Percentiles rank a stretch among this genome's conserved stretches.
phyloP scores from a whole-genome alignment of 2,888 invertebrate species.

The Alitta virens region DNA sequence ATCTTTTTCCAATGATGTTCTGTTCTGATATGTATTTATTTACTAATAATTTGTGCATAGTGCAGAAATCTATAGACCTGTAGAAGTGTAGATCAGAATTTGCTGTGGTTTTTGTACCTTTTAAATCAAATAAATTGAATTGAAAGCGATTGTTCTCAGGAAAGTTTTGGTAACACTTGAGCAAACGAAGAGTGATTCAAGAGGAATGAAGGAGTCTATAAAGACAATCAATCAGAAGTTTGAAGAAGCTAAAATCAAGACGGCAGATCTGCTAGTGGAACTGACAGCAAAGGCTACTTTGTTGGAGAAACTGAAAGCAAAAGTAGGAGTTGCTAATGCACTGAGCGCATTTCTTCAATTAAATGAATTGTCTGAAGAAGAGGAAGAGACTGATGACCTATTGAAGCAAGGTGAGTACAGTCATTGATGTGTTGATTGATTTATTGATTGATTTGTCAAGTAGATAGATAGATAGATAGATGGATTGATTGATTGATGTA shows the following conservation, averaged over 20 bases:
- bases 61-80: too few relatives aligned
- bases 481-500: too few relatives aligned
- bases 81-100: too few relatives aligned
- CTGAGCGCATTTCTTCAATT: conserved; percentile 55
- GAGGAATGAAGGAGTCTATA: conserved; percentile 52
- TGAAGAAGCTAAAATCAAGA: conserved; percentile 45
- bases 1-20: too few relatives aligned
- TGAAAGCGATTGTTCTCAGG: conserved; percentile 32
- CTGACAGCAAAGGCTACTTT: conserved; percentile 51
- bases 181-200: conserved; percentile 51
- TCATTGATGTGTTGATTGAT: too few relatives aligned
- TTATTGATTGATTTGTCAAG: too few relatives aligned
- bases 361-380: conserved; percentile 49
- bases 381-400: conserved; percentile 50
- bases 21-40: too few relatives aligned
- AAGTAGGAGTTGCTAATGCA: conserved; percentile 45
- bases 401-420: conserved; percentile 46
- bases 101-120: too few relatives aligned
- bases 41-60: too few relatives aligned
- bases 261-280: conserved; percentile 42
- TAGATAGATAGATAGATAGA: too few relatives aligned
- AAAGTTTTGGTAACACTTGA: conserved; percentile 54
- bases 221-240: conserved; percentile 46
- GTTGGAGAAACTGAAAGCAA: conserved; percentile 37
- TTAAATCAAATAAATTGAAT: too few relatives aligned